phyloP scores from a whole-genome alignment of 2,113 vertebrate species.

The Lepidothrix coronata region DNA sequence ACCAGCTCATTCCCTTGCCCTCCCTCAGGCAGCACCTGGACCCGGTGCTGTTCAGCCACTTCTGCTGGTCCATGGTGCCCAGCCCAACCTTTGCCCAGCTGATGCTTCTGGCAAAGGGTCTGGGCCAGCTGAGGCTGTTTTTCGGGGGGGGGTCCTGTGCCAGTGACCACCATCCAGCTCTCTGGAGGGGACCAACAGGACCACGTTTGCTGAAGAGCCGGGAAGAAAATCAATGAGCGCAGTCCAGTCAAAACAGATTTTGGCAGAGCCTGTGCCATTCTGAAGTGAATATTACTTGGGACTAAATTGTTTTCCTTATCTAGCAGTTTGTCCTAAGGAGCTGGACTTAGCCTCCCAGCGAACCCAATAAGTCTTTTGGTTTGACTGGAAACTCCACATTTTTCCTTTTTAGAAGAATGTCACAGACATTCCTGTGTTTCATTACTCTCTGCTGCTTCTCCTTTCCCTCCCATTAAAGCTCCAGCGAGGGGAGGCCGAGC shows the following conservation, averaged over 20 bases:
- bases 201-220: neutral
- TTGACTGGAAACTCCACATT: slow-evolving; percentile 77
- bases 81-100: rapidly evolving
- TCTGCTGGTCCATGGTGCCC: rapidly evolving
- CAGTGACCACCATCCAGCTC: neutral
- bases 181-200: neutral
- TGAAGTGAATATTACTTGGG: slow-evolving; percentile 53
- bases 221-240: slow-evolving; percentile 37
- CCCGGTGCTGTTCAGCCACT: rapidly evolving
- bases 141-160: neutral
- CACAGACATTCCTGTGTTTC: slow-evolving; percentile 72
- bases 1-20: neutral
- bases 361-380: slow-evolving; percentile 75
- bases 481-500: slow-evolving; percentile 49
- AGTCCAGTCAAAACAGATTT: slow-evolving; percentile 48
- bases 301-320: slow-evolving; percentile 65
- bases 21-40: neutral
- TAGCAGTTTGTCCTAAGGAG: slow-evolving; percentile 64
- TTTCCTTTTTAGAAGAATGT: slow-evolving; percentile 82
- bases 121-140: neutral
- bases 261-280: neutral
- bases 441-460: slow-evolving; percentile 68
- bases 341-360: slow-evolving; percentile 66
- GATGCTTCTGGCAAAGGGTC: neutral
- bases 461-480: slow-evolving; percentile 59